Evolutionary conservation across 2,113 vertebrate genomes (phyloP), one percentile per base, ranked within the genome.

Genomic region (Laticauda colubrina): DNA sequence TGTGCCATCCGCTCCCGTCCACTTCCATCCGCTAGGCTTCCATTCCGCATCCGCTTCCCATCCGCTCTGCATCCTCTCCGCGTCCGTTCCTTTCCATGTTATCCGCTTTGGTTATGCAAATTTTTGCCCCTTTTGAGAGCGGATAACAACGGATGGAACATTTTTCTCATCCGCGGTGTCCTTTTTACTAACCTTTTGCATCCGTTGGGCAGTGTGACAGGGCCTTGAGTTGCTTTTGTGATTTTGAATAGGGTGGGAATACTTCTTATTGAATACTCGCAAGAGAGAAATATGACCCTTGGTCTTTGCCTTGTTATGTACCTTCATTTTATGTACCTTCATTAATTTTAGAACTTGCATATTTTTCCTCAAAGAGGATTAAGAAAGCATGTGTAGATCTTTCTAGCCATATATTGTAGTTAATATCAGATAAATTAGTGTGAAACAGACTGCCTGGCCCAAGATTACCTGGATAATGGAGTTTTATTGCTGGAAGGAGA

Each of bases 271-370:
- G 20, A 48, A 61, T 69, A 39, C 89, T 61, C 12, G 24, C 54
- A 92, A 24, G 20, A 92, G 88, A 89, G 9, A 45, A 89, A 93
- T 94, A 21, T 88, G 21, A 20, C 54, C 88, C 94, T 34, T 61
- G 0, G 39, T 86, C 3, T 23, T 34, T 53, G 3, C 23, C 55
- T 1, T 51, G 7, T 39, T 81, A 81, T 20, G 18, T 81, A 39
- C n/a, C 86, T 94, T 48, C 56, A 3, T 75, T 34, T 39, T 39
- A 39, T 39, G 34, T 39, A 39, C 34, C 34, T 93, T 75, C 87
- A 89, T 43, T 39, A 0, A 51, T 39, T 21, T 81, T 21, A 81
- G 15, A 81, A 89, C 43, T 64, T 26, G 5, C 15, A 15, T 45
- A 26, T 21, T 89, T 89, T 29, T 14, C 88, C 56, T 48, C 5